A percentile compares a stretch with the other conserved stretches of the same genome.
Conservation (phyloP, 2,113 vertebrate genomes). For the Eretmochelys imbricata region DNA sequence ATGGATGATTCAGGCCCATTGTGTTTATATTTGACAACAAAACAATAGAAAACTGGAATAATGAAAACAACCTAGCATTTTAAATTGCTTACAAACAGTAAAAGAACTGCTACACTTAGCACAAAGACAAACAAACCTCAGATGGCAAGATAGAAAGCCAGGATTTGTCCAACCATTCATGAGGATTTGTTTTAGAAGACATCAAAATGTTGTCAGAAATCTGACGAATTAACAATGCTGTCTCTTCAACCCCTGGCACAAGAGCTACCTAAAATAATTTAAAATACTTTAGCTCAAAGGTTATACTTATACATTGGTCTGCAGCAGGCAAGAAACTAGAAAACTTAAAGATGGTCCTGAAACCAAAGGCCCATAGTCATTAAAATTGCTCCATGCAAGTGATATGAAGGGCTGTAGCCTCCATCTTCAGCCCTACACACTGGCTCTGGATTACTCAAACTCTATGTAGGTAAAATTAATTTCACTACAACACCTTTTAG, state of each 20-base stretch:
- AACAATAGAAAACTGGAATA: not conserved
- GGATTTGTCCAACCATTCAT: constrained; percentile 86
- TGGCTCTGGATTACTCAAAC: not conserved
- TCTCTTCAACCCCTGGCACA: constrained; percentile 80
- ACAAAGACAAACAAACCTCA: constrained; percentile 79
- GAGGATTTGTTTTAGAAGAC: constrained; percentile 77
- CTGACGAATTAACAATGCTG: constrained; percentile 83
- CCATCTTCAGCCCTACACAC: not conserved
- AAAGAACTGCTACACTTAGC: constrained; percentile 12
- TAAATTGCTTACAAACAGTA: constrained; percentile 17
- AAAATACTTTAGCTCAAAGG: constrained; percentile 26
- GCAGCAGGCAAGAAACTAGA: constrained; percentile 5
- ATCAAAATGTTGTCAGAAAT: constrained; percentile 87
- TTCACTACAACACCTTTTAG: not conserved
- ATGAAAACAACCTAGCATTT: not conserved
- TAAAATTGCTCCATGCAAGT: not conserved
- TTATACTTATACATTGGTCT: constrained; percentile 10
- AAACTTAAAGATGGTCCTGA: not conserved
- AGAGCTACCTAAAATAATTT: constrained; percentile 84
- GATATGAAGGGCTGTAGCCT: rapidly evolving
- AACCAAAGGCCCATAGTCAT: not conserved
- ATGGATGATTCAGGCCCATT: not conserved
- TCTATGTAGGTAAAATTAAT: not conserved
- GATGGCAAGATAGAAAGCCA: constrained; percentile 88
- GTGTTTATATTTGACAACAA: not conserved